A percentile compares a stretch with the other conserved stretches of the same genome.
phyloP scores from a whole-genome alignment of 2,797 vertebrate genomes.

The Megaceryle alcyon region DNA sequence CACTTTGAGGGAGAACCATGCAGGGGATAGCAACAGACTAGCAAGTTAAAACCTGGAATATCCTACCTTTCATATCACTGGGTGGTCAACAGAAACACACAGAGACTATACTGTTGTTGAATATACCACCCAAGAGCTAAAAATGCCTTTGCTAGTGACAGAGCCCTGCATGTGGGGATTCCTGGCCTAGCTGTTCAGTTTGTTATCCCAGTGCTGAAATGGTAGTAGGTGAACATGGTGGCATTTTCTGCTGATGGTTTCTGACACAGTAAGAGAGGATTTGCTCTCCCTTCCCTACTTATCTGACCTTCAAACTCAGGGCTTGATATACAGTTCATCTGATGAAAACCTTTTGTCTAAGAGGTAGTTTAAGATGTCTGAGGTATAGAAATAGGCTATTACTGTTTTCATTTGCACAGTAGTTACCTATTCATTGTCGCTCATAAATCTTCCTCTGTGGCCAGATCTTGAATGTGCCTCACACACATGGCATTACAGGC shows the following conservation, averaged over 20 bases:
- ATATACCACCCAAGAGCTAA: not conserved
- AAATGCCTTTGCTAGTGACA: slow-evolving; percentile 13
- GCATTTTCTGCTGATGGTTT: slow-evolving; percentile 60
- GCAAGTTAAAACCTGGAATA: not conserved
- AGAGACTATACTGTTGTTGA: not conserved
- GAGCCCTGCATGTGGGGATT: not conserved
- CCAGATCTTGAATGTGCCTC: not conserved
- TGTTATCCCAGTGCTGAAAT: slow-evolving; percentile 54
- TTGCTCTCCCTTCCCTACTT: not conserved
- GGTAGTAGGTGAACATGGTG: slow-evolving; percentile 23
- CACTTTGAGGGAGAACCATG: not conserved
- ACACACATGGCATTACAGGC: not conserved
- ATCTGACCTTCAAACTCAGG: not conserved
- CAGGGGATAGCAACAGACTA: not conserved
- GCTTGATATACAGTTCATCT: not conserved
- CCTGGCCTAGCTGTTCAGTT: slow-evolving; percentile 27
- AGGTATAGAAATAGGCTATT: not conserved
- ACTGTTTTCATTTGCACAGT: slow-evolving; percentile 15
- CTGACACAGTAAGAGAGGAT: slow-evolving; percentile 45
- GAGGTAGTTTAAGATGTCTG: not conserved
- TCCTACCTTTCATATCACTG: not conserved
- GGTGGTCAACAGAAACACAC: not conserved
- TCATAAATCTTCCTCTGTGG: not conserved
- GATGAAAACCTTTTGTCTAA: slow-evolving; percentile 4
- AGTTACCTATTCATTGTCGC: not conserved